These are phyloP conservation scores for Lingula anatina DNA, from an alignment of 2,888 invertebrate species.

Conservation along the genomic window DNA sequence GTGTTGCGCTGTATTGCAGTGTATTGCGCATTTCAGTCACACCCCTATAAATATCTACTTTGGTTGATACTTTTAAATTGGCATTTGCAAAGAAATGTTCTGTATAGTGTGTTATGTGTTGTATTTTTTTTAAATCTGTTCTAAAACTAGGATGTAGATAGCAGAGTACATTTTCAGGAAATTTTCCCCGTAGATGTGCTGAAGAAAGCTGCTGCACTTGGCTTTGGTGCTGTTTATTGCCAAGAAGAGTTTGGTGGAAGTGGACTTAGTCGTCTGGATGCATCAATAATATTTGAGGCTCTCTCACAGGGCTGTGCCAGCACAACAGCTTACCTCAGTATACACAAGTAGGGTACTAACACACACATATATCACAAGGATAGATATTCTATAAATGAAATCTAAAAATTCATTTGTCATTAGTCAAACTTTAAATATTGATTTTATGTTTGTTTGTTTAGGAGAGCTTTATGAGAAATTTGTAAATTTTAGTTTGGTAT, in stretches of 20 bases:
- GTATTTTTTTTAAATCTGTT: background rate
- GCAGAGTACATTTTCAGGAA: constrained; percentile 38
- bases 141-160: background rate
- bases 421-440: background rate
- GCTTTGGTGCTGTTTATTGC: constrained; percentile 59
- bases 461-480: no score
- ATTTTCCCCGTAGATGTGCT: constrained; percentile 56
- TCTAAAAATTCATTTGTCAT: background rate
- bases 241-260: constrained; percentile 56
- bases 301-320: constrained; percentile 58
- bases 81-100: no score
- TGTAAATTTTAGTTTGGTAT: background rate
- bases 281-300: constrained; percentile 60
- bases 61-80: no score
- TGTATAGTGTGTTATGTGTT: background rate
- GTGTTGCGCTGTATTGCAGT: no score
- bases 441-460: background rate
- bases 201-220: constrained; percentile 56
- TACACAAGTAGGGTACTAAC: constrained; percentile 58
- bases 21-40: no score
- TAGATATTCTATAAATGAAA: background rate
- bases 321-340: constrained; percentile 59
- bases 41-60: no score
- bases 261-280: constrained; percentile 56
- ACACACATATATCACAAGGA: no score